phyloP scores from a whole-genome alignment of 2,888 invertebrate genomes.

The Fissipunctia ypsillon region DNA sequence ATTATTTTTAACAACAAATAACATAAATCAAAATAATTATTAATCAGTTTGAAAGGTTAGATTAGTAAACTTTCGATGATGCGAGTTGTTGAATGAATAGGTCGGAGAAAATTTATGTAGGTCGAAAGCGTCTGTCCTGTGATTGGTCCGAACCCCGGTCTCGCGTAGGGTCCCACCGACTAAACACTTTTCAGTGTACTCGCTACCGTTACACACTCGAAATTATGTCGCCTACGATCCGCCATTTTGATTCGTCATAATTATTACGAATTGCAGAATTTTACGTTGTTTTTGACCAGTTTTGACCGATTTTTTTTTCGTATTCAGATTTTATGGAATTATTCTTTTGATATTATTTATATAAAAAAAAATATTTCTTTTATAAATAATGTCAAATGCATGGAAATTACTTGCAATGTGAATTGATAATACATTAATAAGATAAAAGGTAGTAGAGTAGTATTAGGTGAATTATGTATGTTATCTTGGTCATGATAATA shows the following conservation, averaged over 20 bases:
- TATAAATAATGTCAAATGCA: background rate
- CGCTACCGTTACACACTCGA: conserved; percentile 65
- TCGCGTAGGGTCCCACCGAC: conserved; percentile 68
- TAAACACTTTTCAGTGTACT: conserved; percentile 61
- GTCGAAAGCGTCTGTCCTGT: conserved; percentile 54
- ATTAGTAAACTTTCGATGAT: conserved; percentile 26
- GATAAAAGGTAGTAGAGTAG: conserved; percentile 8
- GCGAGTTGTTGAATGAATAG: conserved; percentile 14
- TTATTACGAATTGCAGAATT: conserved; percentile 50
- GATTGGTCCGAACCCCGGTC: conserved; percentile 67
- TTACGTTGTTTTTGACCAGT: conserved; percentile 23
- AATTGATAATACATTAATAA: conserved; percentile 2
- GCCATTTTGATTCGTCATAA: conserved; percentile 74
- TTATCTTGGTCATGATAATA: conserved; percentile 25
- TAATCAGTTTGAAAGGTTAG: conserved; percentile 19
- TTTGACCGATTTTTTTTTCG: background rate
- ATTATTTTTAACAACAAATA: background rate
- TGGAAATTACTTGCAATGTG: conserved; percentile 6
- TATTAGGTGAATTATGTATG: conserved; percentile 19
- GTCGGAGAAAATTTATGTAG: conserved; percentile 44
- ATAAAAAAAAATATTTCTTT: too few species aligned
- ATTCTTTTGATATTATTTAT: background rate
- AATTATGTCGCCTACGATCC: conserved; percentile 69
- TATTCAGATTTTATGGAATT: background rate
- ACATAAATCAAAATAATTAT: conserved; percentile 22